Conservation (phyloP, 1,140 invertebrate genomes). For the Rhagoletis pomonella region DNA sequence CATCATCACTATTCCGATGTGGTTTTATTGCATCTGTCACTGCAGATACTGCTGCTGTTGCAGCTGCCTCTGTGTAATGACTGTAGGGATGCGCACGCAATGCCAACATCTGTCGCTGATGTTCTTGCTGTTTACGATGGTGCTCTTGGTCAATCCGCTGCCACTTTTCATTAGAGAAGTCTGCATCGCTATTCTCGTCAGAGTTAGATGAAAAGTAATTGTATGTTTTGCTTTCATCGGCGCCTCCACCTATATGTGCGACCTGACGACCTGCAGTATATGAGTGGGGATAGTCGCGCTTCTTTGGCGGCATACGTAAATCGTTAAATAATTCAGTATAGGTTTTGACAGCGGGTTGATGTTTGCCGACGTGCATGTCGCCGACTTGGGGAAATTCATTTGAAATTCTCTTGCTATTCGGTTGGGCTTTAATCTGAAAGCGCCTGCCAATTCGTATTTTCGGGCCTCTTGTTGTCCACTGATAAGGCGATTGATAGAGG, state of each 20-base stretch:
- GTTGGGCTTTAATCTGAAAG: background rate
- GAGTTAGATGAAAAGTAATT: slow-evolving; percentile 13
- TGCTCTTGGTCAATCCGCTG: slow-evolving; percentile 55
- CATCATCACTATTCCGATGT: slow-evolving; percentile 21
- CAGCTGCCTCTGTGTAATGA: slow-evolving; percentile 9
- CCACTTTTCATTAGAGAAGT: slow-evolving; percentile 56
- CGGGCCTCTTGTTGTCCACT: slow-evolving; percentile 11
- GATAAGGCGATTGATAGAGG: slow-evolving; percentile 25
- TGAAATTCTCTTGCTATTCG: slow-evolving; percentile 1
- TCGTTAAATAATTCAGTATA: slow-evolving; percentile 42
- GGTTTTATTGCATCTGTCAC: background rate
- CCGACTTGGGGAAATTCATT: background rate
- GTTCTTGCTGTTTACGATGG: slow-evolving; percentile 54
- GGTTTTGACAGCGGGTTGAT: background rate
- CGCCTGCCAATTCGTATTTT: background rate
- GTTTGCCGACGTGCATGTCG: background rate
- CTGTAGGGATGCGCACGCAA: slow-evolving; percentile 23
- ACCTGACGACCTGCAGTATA: background rate
- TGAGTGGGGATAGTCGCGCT: slow-evolving; percentile 32
- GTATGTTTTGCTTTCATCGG: background rate
- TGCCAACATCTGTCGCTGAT: slow-evolving; percentile 53
- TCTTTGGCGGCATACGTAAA: slow-evolving; percentile 15
- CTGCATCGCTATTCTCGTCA: slow-evolving; percentile 52
- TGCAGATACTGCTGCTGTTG: background rate
- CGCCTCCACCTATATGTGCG: background rate